A percentile compares a stretch with the other conserved stretches of the same genome.
phyloP scores from a whole-genome alignment of 2,797 vertebrate genomes.

The Melanotaenia boesemani region DNA sequence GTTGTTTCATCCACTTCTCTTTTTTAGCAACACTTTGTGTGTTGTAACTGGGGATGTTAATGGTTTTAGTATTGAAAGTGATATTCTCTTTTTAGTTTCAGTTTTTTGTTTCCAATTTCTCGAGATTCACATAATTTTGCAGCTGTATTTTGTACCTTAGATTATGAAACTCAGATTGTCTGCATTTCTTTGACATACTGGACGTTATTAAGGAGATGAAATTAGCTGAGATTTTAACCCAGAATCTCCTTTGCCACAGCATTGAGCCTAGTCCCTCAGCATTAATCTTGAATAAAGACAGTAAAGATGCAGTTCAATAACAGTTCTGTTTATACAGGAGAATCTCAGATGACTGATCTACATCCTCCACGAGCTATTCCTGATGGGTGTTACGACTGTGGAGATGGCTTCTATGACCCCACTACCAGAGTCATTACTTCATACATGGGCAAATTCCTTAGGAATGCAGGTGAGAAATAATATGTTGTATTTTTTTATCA shows the following conservation, averaged over 20 bases:
- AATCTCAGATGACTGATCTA: slow-evolving; percentile 88
- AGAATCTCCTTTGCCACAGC: neutral
- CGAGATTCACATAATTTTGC: neutral
- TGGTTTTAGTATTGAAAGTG: too few species aligned
- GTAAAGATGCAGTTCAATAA: neutral
- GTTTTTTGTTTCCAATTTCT: neutral
- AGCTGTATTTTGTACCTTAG: neutral
- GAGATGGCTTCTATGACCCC: slow-evolving; percentile 94
- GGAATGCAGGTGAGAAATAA: slow-evolving; percentile 88
- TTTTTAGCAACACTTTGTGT: too few species aligned
- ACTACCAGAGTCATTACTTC: slow-evolving; percentile 84
- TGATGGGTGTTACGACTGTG: slow-evolving; percentile 90
- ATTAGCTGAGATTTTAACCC: neutral
- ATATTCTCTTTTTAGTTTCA: neutral
- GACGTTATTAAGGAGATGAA: neutral
- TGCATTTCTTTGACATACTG: neutral
- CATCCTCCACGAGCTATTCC: slow-evolving; percentile 88
- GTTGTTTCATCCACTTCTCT: too few species aligned
- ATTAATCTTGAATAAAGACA: neutral
- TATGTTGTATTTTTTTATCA: slow-evolving; percentile 12
- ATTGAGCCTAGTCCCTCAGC: neutral
- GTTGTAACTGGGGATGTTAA: too few species aligned
- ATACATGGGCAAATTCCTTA: slow-evolving; percentile 85
- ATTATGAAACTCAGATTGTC: neutral
- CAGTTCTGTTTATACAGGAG: slow-evolving; percentile 77